These are phyloP conservation scores for Serinus canaria DNA, from an alignment of 2,113 vertebrate species.

Conservation along the genomic window DNA sequence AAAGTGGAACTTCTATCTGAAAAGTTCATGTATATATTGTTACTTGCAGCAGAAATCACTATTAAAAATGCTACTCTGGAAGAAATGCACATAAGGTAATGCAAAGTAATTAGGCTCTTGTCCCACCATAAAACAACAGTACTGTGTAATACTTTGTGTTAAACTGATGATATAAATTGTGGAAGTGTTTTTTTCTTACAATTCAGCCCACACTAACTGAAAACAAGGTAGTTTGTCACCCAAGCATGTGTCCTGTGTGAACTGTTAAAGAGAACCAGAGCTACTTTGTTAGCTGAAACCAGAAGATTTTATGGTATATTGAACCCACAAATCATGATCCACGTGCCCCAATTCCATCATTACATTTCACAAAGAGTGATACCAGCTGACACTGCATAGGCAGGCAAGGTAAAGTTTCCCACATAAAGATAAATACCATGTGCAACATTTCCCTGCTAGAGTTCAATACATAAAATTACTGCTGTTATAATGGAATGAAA, in stretches of 20 bases:
- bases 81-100: background rate
- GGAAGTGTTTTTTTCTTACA: background rate
- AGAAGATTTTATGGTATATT: background rate
- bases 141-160: background rate
- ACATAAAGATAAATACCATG: slow-evolving; percentile 44
- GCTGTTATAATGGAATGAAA: slow-evolving; percentile 11
- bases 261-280: slow-evolving; percentile 15
- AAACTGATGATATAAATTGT: background rate
- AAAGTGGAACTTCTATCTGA: background rate
- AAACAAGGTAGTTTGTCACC: slow-evolving; percentile 3
- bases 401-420: slow-evolving; percentile 31
- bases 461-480: slow-evolving; percentile 39
- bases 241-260: background rate
- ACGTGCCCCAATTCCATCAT: background rate
- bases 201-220: background rate
- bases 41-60: background rate
- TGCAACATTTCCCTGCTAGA: slow-evolving; percentile 12
- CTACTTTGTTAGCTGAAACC: background rate
- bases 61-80: background rate
- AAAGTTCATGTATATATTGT: background rate
- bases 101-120: background rate
- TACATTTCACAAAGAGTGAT: slow-evolving; percentile 16
- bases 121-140: background rate
- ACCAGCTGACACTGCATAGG: background rate
- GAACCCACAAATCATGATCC: slow-evolving; percentile 49